Base-by-base conservation (phyloP, 2,888 invertebrate genomes). In the Amphiduros pacificus region DNA sequence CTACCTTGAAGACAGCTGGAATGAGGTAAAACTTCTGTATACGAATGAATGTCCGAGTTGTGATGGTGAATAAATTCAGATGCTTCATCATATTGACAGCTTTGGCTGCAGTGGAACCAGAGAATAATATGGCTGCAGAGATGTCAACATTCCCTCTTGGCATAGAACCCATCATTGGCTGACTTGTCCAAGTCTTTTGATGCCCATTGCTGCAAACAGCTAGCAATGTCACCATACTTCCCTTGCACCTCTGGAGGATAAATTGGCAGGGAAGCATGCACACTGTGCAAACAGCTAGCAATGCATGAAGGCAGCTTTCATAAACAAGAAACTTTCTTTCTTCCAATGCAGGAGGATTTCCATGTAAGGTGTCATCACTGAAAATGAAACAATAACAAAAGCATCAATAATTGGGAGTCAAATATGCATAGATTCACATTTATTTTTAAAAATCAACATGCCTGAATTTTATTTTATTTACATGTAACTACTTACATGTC, bases 191-290 rank as follows among this genome's bases (percentile, higher is more conserved):
- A 11, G 22, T 22, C 22, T 22, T 44, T n/a, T n/a, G 5, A 17
- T 44, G 44, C n/a, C 44, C 44, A n/a, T 44, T 44, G 6, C 5
- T 5, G 22, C 44, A 44, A 4, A n/a, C 22, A 4, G 44, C 44
- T 11, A 20, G 44, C 6, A 44, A 9, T 17, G n/a, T 5, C 6
- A 44, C n/a, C 44, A n/a, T 20, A 22, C 44, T 44, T 5, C 44
- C 44, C 22, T 17, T 44, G 5, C 20, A n/a, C n/a, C 5, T 20
- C 5, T 5, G 6, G 4, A 44, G 44, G 20, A 44, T n/a, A 6
- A 44, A n/a, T 17, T n/a, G n/a, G 44, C 44, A 44, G 5, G 44
- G 44, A n/a, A 44, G n/a, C 44, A 44, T 44, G 44, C 44, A 44
- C 5, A 44, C 6, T 22, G 22, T 44, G 44, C 44, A 44, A 4